Base-by-base conservation (phyloP, 2,888 invertebrate species). In the Zootermopsis nevadensis region DNA sequence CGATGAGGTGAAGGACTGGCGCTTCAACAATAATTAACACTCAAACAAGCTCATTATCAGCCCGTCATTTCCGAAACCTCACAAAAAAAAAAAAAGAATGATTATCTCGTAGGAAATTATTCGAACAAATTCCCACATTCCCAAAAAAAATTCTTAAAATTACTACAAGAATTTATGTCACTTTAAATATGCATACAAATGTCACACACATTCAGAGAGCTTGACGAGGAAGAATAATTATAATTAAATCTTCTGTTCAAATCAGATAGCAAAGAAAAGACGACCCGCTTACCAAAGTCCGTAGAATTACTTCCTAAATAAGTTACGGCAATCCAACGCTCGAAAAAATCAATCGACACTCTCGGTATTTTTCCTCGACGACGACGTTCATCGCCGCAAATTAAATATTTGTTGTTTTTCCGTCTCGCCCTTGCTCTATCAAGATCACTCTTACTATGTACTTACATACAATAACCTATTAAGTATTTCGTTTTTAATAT, bases 121-220 rank as follows among this genome's bases (percentile, higher is more conserved):
- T 60, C 12, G n/a, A 60, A 1, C 60, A 60, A n/a, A 60, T n/a
- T 53, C 60, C 60, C 60, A 60, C 60, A 60, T 60, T 60, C 60
- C 60, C 60, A n/a, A n/a, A n/a, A n/a, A n/a, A n/a, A n/a, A n/a
- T n/a, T n/a, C n/a, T n/a, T n/a, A n/a, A 27, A 27, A 60, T 60
- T 60, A 60, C n/a, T 27, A 60, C 60, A 27, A 60, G n/a, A 60
- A 60, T 60, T 27, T 2, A 27, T 60, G 60, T 12, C 60, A n/a
- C 12, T 60, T n/a, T 60, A 8, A 60, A 60, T 10, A 27, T 8
- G n/a, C 12, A 60, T n/a, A 60, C n/a, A 60, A 60, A 60, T n/a
- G 60, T 27, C 60, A 27, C n/a, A 60, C 60, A 60, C 27, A 60
- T 60, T 27, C 60, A 60, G 60, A 60, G 60, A 60, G 60, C 60